These are phyloP conservation scores for Asteroscopus sphinx DNA, from an alignment of 2,888 invertebrate species.

Conservation along the genomic window DNA sequence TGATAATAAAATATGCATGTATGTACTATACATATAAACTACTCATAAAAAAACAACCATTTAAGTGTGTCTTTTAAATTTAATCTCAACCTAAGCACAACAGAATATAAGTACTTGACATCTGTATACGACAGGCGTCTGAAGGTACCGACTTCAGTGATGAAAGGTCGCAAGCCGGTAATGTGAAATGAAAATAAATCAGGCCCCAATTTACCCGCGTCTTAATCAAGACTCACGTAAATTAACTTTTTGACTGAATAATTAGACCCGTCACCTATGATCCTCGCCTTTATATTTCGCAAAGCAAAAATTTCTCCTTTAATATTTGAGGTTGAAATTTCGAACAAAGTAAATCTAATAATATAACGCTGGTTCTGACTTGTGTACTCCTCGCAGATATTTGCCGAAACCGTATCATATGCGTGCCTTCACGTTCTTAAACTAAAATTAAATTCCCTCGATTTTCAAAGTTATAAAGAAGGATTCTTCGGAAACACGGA, in stretches of 20 bases:
- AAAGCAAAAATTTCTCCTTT: slow-evolving; percentile 1
- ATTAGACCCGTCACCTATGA: slow-evolving; percentile 44
- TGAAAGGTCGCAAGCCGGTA: slow-evolving; percentile 33
- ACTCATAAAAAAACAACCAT: too few relatives aligned
- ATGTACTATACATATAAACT: too few relatives aligned
- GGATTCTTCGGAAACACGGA: slow-evolving; percentile 61
- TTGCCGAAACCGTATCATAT: slow-evolving; percentile 36
- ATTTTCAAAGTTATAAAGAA: slow-evolving; percentile 57
- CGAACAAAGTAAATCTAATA: slow-evolving; percentile 27
- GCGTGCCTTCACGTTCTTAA: slow-evolving; percentile 45
- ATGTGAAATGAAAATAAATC: slow-evolving; percentile 48
- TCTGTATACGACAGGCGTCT: slow-evolving; percentile 30
- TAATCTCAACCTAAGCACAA: not conserved
- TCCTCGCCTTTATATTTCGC: slow-evolving; percentile 4
- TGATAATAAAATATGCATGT: too few relatives aligned
- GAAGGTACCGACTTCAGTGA: slow-evolving; percentile 26
- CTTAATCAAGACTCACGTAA: slow-evolving; percentile 46
- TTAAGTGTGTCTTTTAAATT: too few relatives aligned
- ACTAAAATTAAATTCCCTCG: slow-evolving; percentile 66
- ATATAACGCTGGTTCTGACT: slow-evolving; percentile 16
- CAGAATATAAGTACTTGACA: slow-evolving; percentile 33
- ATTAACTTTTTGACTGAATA: slow-evolving; percentile 54
- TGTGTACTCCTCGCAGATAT: slow-evolving; percentile 25
- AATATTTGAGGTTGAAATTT: slow-evolving; percentile 15
- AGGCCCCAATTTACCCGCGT: slow-evolving; percentile 45